phyloP scores from a whole-genome alignment of 2,888 invertebrate genomes.

The Rhagonycha lutea region DNA sequence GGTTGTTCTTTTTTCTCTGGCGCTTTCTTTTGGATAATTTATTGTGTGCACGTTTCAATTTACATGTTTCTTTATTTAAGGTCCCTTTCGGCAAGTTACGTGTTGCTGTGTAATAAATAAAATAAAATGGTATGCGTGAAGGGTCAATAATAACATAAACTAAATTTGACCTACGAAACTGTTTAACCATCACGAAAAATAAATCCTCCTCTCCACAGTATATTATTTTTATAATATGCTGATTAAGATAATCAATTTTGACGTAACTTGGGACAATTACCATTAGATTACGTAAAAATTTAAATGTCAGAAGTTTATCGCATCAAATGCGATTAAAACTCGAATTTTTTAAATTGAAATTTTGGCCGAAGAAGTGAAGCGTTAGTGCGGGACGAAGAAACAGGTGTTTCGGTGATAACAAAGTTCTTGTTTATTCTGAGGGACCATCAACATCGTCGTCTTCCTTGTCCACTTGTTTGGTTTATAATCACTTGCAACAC shows the following conservation, averaged over 20 bases:
- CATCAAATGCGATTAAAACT: not conserved
- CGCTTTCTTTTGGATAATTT: not conserved
- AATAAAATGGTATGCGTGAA: not conserved
- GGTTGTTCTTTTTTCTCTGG: not conserved
- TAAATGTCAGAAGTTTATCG: not conserved
- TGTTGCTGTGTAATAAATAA: not conserved
- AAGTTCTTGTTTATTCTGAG: not conserved
- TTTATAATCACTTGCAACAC: not conserved
- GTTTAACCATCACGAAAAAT: not conserved
- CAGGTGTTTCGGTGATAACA: not conserved
- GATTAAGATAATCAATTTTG: not conserved
- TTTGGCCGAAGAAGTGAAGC: not conserved
- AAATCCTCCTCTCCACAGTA: too few species aligned
- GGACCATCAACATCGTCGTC: not conserved
- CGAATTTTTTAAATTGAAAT: not conserved
- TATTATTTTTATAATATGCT: not conserved
- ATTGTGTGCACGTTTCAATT: not conserved
- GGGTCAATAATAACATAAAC: not conserved
- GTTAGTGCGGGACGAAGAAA: not conserved
- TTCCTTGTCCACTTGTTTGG: conserved; percentile 16
- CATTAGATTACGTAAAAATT: not conserved
- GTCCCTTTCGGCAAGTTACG: not conserved
- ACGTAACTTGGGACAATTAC: not conserved
- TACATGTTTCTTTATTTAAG: not conserved
- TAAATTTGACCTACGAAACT: not conserved